Percentiles rank a stretch among this genome's conserved stretches.
phyloP scores from a whole-genome alignment of 2,888 invertebrate genomes.

The Agonum fuliginosum region DNA sequence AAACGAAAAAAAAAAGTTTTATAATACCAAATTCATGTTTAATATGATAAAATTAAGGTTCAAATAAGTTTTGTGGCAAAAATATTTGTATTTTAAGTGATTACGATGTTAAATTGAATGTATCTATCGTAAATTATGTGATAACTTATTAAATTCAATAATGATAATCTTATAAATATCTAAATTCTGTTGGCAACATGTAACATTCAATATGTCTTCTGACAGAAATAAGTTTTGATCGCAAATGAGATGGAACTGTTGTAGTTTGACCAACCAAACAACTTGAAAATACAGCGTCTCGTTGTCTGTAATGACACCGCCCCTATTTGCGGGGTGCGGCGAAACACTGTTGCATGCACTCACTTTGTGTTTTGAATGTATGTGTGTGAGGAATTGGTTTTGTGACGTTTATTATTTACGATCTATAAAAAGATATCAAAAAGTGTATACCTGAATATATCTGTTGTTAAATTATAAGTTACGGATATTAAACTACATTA shows the following conservation, averaged over 20 bases:
- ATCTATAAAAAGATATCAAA: conserved; percentile 45
- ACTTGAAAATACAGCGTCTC: conserved; percentile 35
- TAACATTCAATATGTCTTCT: conserved; percentile 22
- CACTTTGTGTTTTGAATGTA: conserved; percentile 53
- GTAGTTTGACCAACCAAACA: conserved; percentile 27
- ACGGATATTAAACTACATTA: conserved; percentile 32
- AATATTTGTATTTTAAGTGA: too few relatives aligned
- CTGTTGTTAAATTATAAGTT: conserved; percentile 40
- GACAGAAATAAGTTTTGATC: not conserved
- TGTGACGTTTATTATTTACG: conserved; percentile 53
- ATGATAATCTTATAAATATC: too few relatives aligned
- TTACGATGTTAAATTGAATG: too few relatives aligned
- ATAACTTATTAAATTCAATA: too few relatives aligned
- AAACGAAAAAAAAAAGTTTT: too few relatives aligned
- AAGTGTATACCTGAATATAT: conserved; percentile 32
- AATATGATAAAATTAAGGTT: too few relatives aligned
- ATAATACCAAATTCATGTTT: too few relatives aligned
- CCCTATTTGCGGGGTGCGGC: conserved; percentile 58
- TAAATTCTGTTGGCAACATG: conserved; percentile 4
- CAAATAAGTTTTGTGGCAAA: too few relatives aligned
- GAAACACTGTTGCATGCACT: conserved; percentile 57
- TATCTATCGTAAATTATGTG: too few relatives aligned
- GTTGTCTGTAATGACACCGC: conserved; percentile 53
- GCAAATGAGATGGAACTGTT: conserved; percentile 20
- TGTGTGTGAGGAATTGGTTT: conserved; percentile 49